These are phyloP conservation scores for Scaeva pyrastri DNA, from an alignment of 2,888 invertebrate species.

Conservation along the genomic window DNA sequence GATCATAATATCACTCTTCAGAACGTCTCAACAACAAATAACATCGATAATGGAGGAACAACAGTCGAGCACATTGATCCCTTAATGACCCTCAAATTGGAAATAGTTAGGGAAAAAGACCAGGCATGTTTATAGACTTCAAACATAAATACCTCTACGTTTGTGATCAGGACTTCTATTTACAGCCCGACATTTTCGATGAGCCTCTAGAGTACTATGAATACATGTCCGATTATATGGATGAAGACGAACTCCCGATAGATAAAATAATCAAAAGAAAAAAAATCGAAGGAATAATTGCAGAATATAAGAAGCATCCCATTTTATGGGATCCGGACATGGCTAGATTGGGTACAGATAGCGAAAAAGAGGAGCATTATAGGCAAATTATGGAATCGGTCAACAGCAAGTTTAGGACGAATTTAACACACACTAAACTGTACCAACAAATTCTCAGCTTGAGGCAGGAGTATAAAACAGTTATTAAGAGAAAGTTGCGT, in stretches of 20 bases:
- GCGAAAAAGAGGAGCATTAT: conserved; percentile 15
- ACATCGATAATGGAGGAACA: not conserved
- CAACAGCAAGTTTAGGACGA: conserved; percentile 46
- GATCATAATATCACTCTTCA: too few relatives aligned
- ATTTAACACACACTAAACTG: not conserved
- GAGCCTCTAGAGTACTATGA: not conserved
- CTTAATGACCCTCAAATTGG: not conserved
- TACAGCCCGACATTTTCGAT: not conserved
- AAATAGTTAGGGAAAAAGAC: conserved; percentile 6
- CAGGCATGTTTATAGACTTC: conserved; percentile 13
- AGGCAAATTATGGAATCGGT: conserved; percentile 31
- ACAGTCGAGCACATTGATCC: not conserved
- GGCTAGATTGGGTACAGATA: not conserved
- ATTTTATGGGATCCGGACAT: conserved; percentile 39
- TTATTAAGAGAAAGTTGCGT: not conserved
- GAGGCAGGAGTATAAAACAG: conserved; percentile 5
- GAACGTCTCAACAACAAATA: not conserved
- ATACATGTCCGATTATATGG: conserved; percentile 40
- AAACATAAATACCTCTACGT: too few relatives aligned
- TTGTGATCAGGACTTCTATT: not conserved
- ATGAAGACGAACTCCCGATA: conserved; percentile 50
- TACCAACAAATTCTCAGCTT: not conserved
- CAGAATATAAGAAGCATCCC: conserved; percentile 53
- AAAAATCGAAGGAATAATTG: conserved; percentile 46
- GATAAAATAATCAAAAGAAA: conserved; percentile 37